These are phyloP conservation scores for Hippocampus mohnikei DNA, from an alignment of 2,113 vertebrate species.

Conservation along the genomic window DNA sequence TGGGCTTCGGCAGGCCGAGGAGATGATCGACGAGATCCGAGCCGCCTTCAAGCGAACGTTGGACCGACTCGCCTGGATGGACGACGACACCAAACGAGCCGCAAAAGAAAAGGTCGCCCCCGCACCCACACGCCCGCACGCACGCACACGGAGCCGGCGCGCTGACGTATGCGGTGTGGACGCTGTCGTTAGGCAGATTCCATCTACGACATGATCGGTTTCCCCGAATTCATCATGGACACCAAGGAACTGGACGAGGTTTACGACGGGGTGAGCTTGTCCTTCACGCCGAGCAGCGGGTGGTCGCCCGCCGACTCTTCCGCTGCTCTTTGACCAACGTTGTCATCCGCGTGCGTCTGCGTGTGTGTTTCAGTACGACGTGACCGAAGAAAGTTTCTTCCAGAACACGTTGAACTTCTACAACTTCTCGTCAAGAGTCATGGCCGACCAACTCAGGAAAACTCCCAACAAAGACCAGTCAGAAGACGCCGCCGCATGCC, in stretches of 20 bases:
- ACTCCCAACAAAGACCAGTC: slow-evolving; percentile 88
- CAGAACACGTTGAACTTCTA: slow-evolving; percentile 98
- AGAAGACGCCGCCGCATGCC: background rate
- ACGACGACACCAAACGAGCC: slow-evolving; percentile 81
- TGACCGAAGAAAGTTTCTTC: slow-evolving; percentile 96
- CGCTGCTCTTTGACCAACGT: rapidly evolving
- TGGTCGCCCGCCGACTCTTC: too few relatives aligned
- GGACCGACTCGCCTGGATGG: slow-evolving; percentile 89
- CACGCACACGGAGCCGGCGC: background rate
- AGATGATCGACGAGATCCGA: slow-evolving; percentile 92
- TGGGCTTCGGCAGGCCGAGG: slow-evolving; percentile 79
- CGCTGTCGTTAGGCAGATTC: slow-evolving; percentile 80
- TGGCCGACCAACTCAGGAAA: slow-evolving; percentile 96
- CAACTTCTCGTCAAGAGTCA: slow-evolving; percentile 95
- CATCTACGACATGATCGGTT: slow-evolving; percentile 98
- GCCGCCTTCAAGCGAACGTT: slow-evolving; percentile 85
- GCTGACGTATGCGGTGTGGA: background rate
- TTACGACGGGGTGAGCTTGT: slow-evolving; percentile 85
- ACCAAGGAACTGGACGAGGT: slow-evolving; percentile 93
- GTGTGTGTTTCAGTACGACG: slow-evolving; percentile 82
- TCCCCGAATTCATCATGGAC: slow-evolving; percentile 96
- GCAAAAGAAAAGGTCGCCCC: slow-evolving; percentile 89
- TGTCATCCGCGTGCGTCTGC: too few relatives aligned
- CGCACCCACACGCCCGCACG: background rate
- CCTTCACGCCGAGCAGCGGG: background rate